These are phyloP conservation scores for Altica lythri DNA, from an alignment of 2,888 invertebrate species.

Conservation along the genomic window DNA sequence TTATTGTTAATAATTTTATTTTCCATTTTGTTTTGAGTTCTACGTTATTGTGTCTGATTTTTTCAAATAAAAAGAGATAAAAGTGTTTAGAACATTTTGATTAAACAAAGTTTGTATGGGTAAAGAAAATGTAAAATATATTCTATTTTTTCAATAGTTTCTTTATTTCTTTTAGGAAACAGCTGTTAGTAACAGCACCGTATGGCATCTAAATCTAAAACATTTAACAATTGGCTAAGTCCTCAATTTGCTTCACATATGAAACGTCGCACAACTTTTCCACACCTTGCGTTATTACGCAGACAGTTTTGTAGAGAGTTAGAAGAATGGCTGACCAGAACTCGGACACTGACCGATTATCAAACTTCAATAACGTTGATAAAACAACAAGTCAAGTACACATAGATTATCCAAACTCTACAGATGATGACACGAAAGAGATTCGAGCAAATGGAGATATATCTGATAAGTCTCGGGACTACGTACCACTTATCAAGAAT, in stretches of 20 bases:
- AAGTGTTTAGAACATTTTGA: too few species aligned
- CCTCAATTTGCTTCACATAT: conserved; percentile 47
- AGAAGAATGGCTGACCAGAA: conserved; percentile 56
- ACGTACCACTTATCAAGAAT: conserved; percentile 14
- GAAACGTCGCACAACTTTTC: conserved; percentile 44
- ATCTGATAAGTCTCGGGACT: conserved; percentile 11
- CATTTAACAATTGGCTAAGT: conserved; percentile 45
- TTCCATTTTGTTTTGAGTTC: too few species aligned
- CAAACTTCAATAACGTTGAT: conserved; percentile 31
- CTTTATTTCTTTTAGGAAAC: too few species aligned
- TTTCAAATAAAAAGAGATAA: too few species aligned
- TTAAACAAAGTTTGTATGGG: too few species aligned
- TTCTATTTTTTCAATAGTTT: too few species aligned
- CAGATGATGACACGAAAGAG: conserved; percentile 7
- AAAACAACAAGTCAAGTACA: conserved; percentile 35
- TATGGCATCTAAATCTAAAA: conserved; percentile 51
- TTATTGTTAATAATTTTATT: too few species aligned
- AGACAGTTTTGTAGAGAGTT: conserved; percentile 52
- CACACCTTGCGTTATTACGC: conserved; percentile 53
- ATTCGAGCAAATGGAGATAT: conserved; percentile 15
- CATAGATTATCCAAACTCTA: too few species aligned
- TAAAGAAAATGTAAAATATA: too few species aligned
- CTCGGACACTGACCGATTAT: conserved; percentile 45
- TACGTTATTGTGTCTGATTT: too few species aligned
- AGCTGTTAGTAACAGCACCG: conserved; percentile 50